A percentile compares a stretch with the other conserved stretches of the same genome.
These are phyloP conservation scores for Chloroclysta siterata DNA, from an alignment of 2,888 invertebrate genomes.

Conservation along the genomic window DNA sequence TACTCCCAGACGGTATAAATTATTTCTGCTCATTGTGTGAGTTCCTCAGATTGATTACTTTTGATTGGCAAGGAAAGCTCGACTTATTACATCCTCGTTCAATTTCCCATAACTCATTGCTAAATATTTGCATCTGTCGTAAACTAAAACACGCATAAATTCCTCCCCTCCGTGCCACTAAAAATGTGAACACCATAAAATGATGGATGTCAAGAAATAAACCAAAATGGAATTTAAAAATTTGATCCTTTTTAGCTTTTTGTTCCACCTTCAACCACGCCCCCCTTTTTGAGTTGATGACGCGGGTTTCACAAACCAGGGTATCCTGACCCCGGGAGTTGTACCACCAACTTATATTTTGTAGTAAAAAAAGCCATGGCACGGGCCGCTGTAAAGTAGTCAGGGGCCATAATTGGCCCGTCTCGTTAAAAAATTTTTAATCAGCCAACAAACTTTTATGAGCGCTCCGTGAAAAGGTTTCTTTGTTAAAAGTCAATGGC, in stretches of 20 bases:
- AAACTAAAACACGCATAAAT: constrained; percentile 23
- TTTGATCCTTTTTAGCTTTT: constrained; percentile 69
- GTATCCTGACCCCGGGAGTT: constrained; percentile 31
- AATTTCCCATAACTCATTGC: constrained; percentile 12
- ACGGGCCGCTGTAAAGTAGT: constrained; percentile 43
- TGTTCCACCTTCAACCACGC: constrained; percentile 62
- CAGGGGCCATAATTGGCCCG: constrained; percentile 65
- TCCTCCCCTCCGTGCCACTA: constrained; percentile 18
- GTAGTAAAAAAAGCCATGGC: constrained; percentile 27
- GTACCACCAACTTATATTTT: constrained; percentile 23
- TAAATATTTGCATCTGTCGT: constrained; percentile 24
- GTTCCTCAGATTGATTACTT: not conserved
- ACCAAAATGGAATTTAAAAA: constrained; percentile 53
- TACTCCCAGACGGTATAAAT: too few species aligned
- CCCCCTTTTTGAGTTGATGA: constrained; percentile 67
- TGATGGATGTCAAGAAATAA: constrained; percentile 55
- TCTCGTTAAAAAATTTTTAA: constrained; percentile 76
- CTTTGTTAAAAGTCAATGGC: constrained; percentile 66
- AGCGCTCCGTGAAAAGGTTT: constrained; percentile 67
- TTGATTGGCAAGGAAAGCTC: not conserved
- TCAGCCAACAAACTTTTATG: constrained; percentile 75
- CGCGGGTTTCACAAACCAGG: constrained; percentile 51
- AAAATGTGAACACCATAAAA: constrained; percentile 34
- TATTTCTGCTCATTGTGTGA: too few species aligned
- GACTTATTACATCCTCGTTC: not conserved